phyloP scores from a whole-genome alignment of 2,797 vertebrate species.

The Vipera latastei region DNA sequence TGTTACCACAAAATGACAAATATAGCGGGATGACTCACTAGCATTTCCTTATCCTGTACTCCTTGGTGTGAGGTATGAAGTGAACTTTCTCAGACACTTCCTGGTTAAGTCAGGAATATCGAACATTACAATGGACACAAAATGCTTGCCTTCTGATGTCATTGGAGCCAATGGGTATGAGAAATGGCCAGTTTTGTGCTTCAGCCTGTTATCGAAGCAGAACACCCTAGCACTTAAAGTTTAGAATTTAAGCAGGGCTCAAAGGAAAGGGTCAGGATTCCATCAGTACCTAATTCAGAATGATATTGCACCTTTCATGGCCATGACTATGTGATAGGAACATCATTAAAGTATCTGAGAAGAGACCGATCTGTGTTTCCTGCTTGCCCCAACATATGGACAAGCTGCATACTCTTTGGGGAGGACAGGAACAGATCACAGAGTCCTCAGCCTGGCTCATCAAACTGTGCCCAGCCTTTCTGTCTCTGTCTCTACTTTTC shows the following conservation, averaged over 20 bases:
- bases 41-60: not conserved
- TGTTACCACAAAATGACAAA: not conserved
- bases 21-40: not conserved
- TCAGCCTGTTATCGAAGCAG: not conserved
- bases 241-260: not conserved
- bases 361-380: not conserved
- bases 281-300: not conserved
- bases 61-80: not conserved
- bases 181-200: not conserved
- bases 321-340: not conserved
- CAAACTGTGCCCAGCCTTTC: not conserved
- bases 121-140: not conserved
- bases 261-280: not conserved
- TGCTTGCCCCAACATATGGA: not conserved
- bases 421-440: not conserved
- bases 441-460: not conserved
- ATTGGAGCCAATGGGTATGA: not conserved
- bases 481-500: not conserved
- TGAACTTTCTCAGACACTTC: not conserved
- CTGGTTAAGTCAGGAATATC: not conserved
- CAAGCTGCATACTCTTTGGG: not conserved
- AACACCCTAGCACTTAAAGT: not conserved
- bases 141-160: not conserved
- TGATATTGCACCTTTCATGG: not conserved
- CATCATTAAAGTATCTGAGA: not conserved